A percentile compares a stretch with the other conserved stretches of the same genome.
These are phyloP conservation scores for Tenualosa thibaudeaui DNA, from an alignment of 2,797 vertebrate species.

Conservation along the genomic window DNA sequence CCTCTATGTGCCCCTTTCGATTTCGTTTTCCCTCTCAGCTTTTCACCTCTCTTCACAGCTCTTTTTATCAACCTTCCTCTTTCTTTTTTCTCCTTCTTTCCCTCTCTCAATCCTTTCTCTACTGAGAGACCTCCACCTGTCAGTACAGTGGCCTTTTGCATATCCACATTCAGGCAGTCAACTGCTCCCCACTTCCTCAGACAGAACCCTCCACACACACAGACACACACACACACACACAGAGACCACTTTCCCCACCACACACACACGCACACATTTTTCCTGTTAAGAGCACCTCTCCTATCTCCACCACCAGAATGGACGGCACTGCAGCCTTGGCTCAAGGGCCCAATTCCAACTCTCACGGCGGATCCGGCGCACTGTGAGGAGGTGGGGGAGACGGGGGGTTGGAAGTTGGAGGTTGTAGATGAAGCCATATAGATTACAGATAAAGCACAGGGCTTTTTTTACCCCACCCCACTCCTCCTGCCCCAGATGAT, in stretches of 20 bases:
- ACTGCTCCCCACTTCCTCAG: neutral
- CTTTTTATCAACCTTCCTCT: neutral
- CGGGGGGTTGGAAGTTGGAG: neutral
- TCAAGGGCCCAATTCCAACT: slow-evolving; percentile 39
- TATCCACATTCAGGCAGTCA: neutral
- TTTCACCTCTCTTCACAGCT: neutral
- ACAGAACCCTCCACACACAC: neutral
- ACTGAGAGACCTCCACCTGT: neutral
- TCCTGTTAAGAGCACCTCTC: slow-evolving; percentile 16
- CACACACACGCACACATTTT: neutral
- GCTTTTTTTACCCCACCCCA: neutral
- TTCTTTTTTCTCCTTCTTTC: neutral
- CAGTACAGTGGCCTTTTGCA: neutral
- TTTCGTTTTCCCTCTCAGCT: slow-evolving; percentile 16
- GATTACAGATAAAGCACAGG: slow-evolving; percentile 46
- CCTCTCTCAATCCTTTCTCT: slow-evolving; percentile 30
- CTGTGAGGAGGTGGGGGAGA: neutral
- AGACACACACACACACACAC: slow-evolving; percentile 4
- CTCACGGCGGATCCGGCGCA: slow-evolving; percentile 26
- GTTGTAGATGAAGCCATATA: slow-evolving; percentile 40
- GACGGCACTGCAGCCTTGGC: slow-evolving; percentile 23
- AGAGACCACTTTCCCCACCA: neutral
- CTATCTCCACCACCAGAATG: slow-evolving; percentile 13
- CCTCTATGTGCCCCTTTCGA: slow-evolving; percentile 19
- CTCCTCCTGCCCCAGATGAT: slow-evolving; percentile 32